These are phyloP conservation scores for Saxidomus purpurata DNA, from an alignment of 1,140 invertebrate species.

Conservation along the genomic window DNA sequence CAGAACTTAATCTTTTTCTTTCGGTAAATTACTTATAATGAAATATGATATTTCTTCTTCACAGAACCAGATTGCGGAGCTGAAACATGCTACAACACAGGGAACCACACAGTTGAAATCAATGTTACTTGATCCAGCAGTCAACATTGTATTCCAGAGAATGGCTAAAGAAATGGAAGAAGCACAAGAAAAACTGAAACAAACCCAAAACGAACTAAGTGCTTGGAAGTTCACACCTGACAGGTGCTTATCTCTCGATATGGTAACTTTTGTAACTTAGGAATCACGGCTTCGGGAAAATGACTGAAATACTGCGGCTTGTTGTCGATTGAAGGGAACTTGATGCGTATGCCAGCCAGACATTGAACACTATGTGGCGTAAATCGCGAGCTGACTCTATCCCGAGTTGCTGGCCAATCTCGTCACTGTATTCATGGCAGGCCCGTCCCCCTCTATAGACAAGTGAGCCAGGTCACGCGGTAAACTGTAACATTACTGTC, in stretches of 20 bases:
- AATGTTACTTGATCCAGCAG: conserved; percentile 96
- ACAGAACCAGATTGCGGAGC: conserved; percentile 96
- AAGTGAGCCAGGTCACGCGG: conserved; percentile 23
- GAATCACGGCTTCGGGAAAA: not conserved
- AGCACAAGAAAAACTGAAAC: conserved; percentile 96
- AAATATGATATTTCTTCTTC: conserved; percentile 56
- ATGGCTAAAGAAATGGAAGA: conserved; percentile 96
- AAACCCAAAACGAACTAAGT: conserved; percentile 98
- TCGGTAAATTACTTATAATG: too few relatives aligned
- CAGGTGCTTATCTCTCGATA: conserved; percentile 89
- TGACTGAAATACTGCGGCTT: conserved; percentile 25
- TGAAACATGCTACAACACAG: conserved; percentile 90
- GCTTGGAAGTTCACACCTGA: conserved; percentile 99
- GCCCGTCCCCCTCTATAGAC: conserved; percentile 43
- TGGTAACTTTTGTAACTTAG: conserved; percentile 74
- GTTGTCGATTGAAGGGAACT: conserved; percentile 29
- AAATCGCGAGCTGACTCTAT: conserved; percentile 42
- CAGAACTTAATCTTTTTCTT: too few relatives aligned
- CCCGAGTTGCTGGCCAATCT: conserved; percentile 39
- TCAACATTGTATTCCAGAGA: conserved; percentile 97
- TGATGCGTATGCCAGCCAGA: conserved; percentile 44
- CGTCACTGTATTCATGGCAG: conserved; percentile 58
- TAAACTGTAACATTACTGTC: conserved; percentile 14
- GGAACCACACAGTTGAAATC: conserved; percentile 92
- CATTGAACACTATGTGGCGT: conserved; percentile 57